A percentile compares a stretch with the other conserved stretches of the same genome.
phyloP scores from a whole-genome alignment of 2,797 vertebrate species.

The Arrhamphus sclerolepis region DNA sequence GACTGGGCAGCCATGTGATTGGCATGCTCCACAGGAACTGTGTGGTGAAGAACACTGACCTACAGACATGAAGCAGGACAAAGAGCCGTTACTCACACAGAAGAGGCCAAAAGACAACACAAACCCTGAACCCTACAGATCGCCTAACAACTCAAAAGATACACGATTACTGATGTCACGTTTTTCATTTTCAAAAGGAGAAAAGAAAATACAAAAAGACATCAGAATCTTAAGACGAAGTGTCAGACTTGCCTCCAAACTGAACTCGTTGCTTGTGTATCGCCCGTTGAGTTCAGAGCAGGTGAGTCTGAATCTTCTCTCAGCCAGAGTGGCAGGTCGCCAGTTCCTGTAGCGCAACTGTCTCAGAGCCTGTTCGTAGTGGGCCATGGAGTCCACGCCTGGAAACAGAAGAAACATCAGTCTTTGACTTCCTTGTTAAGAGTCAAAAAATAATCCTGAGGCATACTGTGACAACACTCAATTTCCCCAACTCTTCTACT shows the following conservation, averaged over 20 bases:
- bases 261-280: slow-evolving; percentile 96
- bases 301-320: slow-evolving; percentile 90
- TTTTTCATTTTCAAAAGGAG: neutral
- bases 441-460: neutral
- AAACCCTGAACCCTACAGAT: too few relatives aligned
- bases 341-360: slow-evolving; percentile 93
- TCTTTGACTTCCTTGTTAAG: too few relatives aligned
- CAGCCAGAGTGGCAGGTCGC: slow-evolving; percentile 78
- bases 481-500: neutral
- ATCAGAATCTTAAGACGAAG: neutral
- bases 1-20: slow-evolving; percentile 89
- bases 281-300: slow-evolving; percentile 97
- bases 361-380: slow-evolving; percentile 90
- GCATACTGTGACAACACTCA: neutral
- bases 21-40: slow-evolving; percentile 85
- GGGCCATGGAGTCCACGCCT: slow-evolving; percentile 96
- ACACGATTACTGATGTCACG: neutral
- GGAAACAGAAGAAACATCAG: slow-evolving; percentile 13
- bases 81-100: neutral
- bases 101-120: neutral
- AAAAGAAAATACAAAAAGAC: neutral
- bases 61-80: slow-evolving; percentile 47
- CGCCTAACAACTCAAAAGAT: neutral
- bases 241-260: slow-evolving; percentile 82
- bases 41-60: slow-evolving; percentile 90